phyloP scores from a whole-genome alignment of 2,797 vertebrate species.

The Sebastiscus tertius region DNA sequence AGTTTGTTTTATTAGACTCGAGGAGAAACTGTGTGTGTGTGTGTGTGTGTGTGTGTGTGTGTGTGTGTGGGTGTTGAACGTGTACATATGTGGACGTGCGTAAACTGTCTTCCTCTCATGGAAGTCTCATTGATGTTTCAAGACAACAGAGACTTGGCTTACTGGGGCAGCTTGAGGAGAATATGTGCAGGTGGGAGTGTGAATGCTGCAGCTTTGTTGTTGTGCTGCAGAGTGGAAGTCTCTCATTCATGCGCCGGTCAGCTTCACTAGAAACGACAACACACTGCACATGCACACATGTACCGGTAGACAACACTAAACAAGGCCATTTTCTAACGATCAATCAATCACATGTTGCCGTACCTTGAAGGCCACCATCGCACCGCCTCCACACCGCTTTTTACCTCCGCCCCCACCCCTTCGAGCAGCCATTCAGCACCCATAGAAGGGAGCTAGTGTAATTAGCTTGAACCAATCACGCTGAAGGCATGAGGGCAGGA shows the following conservation, averaged over 20 bases:
- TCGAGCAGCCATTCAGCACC: slow-evolving; percentile 36
- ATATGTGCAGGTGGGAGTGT: background rate
- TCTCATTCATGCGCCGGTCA: background rate
- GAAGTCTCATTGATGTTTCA: background rate
- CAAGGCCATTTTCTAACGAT: background rate
- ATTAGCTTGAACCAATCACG: slow-evolving; percentile 76
- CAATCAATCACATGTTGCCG: background rate
- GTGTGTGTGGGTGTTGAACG: background rate
- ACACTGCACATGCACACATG: background rate
- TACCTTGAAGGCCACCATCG: background rate
- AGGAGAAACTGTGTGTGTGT: background rate
- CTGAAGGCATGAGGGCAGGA: slow-evolving; percentile 66
- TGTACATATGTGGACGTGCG: background rate
- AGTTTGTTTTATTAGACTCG: background rate
- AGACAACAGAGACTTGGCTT: background rate
- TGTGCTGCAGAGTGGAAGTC: background rate
- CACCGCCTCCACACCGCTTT: background rate
- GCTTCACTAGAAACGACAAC: background rate
- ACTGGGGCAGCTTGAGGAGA: background rate
- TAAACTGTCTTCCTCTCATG: background rate
- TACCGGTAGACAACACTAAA: background rate
- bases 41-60: background rate
- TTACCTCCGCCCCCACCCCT: background rate
- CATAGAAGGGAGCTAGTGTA: slow-evolving; percentile 35
- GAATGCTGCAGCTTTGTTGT: slow-evolving; percentile 1